These are phyloP conservation scores for Chlorops oryzae DNA, from an alignment of 1,140 invertebrate genomes.

Conservation along the genomic window DNA sequence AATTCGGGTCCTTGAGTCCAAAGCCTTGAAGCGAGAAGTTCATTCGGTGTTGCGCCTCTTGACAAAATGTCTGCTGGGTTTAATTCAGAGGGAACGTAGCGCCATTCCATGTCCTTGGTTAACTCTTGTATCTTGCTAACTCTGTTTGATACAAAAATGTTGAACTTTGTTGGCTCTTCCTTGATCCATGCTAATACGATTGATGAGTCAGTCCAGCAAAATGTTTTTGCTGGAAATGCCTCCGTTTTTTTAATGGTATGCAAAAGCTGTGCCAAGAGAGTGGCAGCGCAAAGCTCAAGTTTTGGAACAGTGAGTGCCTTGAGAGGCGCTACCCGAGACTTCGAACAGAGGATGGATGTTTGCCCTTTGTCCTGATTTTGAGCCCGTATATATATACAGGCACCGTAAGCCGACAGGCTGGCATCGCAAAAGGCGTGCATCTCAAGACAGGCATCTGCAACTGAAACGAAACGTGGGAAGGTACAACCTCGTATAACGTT, in stretches of 20 bases:
- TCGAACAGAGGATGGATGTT: constrained; percentile 30
- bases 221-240: neutral
- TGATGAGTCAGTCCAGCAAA: constrained; percentile 35
- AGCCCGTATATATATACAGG: constrained; percentile 29
- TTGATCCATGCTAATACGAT: constrained; percentile 34
- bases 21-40: too few species aligned
- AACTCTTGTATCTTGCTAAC: constrained; percentile 33
- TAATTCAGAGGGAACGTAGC: constrained; percentile 26
- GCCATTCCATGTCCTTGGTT: constrained; percentile 20
- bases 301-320: constrained; percentile 27
- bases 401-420: constrained; percentile 38
- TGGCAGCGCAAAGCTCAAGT: constrained; percentile 29
- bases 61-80: constrained; percentile 42
- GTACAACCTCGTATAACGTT: neutral
- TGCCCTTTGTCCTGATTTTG: constrained; percentile 11
- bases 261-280: constrained; percentile 21
- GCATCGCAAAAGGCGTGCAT: constrained; percentile 46
- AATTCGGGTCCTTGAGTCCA: too few species aligned
- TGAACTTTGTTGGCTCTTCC: constrained; percentile 16
- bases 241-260: constrained; percentile 11
- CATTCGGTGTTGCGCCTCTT: too few species aligned
- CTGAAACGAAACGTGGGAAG: constrained; percentile 7
- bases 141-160: constrained; percentile 33
- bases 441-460: neutral
- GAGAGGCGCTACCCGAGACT: constrained; percentile 31